Conservation (phyloP, 2,797 vertebrate species). For the Sorex maritimensis region DNA sequence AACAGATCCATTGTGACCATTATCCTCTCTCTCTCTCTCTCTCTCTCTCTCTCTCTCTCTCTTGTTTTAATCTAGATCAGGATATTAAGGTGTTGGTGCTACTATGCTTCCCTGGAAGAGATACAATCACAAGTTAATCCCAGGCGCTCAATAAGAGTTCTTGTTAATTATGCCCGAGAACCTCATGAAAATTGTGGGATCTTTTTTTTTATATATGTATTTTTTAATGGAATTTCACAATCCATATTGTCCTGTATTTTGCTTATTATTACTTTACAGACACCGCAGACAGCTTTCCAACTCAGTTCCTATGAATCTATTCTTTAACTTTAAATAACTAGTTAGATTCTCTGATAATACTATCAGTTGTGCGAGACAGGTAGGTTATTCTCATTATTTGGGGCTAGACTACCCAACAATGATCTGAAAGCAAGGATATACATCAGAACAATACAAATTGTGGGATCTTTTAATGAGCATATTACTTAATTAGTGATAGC, state of each 20-base stretch:
- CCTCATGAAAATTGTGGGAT: neutral
- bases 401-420: slow-evolving; percentile 44
- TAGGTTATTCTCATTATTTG: slow-evolving; percentile 57
- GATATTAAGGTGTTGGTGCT: neutral
- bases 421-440: slow-evolving; percentile 51
- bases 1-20: neutral
- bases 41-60: too few species aligned
- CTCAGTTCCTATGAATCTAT: neutral
- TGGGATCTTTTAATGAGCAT: neutral
- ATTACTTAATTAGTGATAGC: neutral
- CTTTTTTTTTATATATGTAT: neutral
- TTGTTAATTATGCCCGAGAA: neutral
- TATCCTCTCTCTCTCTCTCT: too few species aligned
- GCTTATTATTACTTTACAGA: neutral
- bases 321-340: slow-evolving; percentile 51
- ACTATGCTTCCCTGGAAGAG: neutral
- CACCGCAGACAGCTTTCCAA: slow-evolving; percentile 12
- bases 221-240: neutral
- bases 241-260: slow-evolving; percentile 8
- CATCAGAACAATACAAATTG: neutral
- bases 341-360: neutral
- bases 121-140: neutral
- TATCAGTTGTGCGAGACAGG: neutral
- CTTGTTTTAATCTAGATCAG: neutral
- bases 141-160: neutral